A percentile compares a stretch with the other conserved stretches of the same genome.
Conservation (phyloP, 1,140 invertebrate species). For the Drosophila melanogaster region DNA sequence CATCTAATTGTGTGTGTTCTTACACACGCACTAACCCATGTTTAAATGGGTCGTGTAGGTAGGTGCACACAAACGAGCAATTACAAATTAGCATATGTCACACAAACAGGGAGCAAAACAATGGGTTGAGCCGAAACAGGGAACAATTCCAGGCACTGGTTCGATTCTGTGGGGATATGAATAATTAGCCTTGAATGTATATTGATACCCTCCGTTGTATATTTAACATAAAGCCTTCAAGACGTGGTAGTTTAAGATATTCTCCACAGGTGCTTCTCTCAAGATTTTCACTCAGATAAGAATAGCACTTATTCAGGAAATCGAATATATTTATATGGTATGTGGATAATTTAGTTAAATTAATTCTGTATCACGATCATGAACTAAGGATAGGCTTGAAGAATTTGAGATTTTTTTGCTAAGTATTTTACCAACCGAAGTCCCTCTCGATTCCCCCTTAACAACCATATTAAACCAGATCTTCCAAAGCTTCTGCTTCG, state of each 20-base stretch:
- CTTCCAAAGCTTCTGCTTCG: conserved; percentile 1
- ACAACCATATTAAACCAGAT: conserved; percentile 24
- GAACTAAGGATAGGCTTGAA: neutral
- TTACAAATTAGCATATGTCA: conserved; percentile 34
- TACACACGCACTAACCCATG: neutral
- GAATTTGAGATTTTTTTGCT: neutral
- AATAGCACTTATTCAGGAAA: too few relatives aligned
- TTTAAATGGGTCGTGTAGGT: neutral
- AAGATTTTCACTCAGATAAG: too few relatives aligned
- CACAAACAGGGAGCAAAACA: conserved; percentile 4
- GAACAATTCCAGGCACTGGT: neutral
- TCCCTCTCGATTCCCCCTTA: neutral
- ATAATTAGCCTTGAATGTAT: neutral
- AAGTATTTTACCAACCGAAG: neutral
- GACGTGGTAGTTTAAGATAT: neutral
- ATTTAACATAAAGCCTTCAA: neutral
- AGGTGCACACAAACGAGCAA: conserved; percentile 17
- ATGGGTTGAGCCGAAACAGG: conserved; percentile 19
- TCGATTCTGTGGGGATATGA: neutral
- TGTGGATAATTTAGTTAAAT: too few relatives aligned
- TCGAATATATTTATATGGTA: too few relatives aligned
- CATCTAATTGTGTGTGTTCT: conserved; percentile 26
- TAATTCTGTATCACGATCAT: too few relatives aligned
- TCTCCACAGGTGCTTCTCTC: neutral
- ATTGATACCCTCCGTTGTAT: neutral